phyloP scores from a whole-genome alignment of 1,140 invertebrate genomes.

The Hesperophylax magnus region DNA sequence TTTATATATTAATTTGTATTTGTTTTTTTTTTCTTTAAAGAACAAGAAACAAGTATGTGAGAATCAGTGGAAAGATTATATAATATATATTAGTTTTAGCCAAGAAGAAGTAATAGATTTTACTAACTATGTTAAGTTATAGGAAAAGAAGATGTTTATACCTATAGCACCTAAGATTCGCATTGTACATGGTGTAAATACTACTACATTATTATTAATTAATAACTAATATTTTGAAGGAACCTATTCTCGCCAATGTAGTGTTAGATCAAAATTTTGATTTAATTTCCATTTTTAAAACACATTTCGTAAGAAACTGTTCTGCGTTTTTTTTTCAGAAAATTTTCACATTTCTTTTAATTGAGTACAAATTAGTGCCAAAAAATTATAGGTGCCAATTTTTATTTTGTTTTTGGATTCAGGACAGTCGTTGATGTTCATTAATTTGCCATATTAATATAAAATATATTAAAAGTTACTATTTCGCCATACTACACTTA shows the following conservation, averaged over 20 bases:
- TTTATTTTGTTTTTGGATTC: conserved; percentile 30
- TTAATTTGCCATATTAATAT: conserved; percentile 26
- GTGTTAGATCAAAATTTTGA: conserved; percentile 15
- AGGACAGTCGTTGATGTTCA: not conserved
- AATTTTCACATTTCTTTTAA: not conserved
- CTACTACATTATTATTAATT: conserved; percentile 3
- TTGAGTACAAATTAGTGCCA: conserved; percentile 45
- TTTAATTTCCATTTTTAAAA: not conserved
- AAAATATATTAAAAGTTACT: no score
- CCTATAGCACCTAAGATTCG: conserved; percentile 6
- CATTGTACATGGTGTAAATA: conserved; percentile 34
- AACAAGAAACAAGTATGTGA: not conserved
- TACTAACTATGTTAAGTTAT: conserved; percentile 17
- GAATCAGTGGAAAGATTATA: not conserved
- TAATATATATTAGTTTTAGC: no score
- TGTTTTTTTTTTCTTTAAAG: not conserved
- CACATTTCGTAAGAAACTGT: not conserved
- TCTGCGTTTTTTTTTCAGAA: not conserved
- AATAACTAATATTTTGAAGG: conserved; percentile 28
- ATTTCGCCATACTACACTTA: no score
- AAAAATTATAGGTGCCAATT: conserved; percentile 43
- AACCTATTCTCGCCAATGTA: conserved; percentile 54
- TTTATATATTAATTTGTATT: not conserved
- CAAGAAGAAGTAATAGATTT: not conserved
- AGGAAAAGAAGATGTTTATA: not conserved